Percentiles rank a stretch among this genome's conserved stretches.
Evolutionary conservation across 2,888 invertebrate species (phyloP).

Genomic region (Andricus quercusramuli): DNA sequence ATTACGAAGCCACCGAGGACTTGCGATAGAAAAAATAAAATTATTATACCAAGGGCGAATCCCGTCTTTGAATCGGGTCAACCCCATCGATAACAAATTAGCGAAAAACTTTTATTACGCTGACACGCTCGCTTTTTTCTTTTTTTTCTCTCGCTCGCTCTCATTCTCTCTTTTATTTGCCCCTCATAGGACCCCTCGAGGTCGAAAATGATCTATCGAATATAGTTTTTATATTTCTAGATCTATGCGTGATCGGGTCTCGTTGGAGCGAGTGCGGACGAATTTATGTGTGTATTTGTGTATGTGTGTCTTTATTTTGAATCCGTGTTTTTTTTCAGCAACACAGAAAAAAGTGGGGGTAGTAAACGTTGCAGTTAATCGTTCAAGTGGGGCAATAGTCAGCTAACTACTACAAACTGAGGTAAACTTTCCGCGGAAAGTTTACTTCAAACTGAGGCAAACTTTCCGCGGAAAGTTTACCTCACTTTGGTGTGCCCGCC

Average conservation of each 20-base stretch:
- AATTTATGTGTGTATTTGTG: constrained; percentile 46
- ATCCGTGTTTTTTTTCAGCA: constrained; percentile 43
- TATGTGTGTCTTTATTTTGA: constrained; percentile 46
- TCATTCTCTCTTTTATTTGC: constrained; percentile 22
- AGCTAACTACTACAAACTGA: too few species aligned
- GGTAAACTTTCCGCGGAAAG: too few species aligned
- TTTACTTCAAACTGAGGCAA: too few species aligned
- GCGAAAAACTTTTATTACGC: constrained; percentile 45
- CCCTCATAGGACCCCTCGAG: constrained; percentile 43
- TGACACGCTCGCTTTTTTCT: constrained; percentile 21
- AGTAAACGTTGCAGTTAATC: too few species aligned
- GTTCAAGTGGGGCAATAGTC: too few species aligned
- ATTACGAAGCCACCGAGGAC: background rate
- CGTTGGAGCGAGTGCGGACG: constrained; percentile 38
- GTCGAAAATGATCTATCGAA: background rate
- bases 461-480: too few species aligned
- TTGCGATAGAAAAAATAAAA: constrained; percentile 56
- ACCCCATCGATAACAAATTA: constrained; percentile 53
- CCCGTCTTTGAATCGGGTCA: constrained; percentile 13
- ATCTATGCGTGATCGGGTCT: constrained; percentile 36
- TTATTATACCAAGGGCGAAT: constrained; percentile 50
- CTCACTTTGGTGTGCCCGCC: too few species aligned
- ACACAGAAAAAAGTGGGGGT: too few species aligned
- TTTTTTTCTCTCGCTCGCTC: constrained; percentile 42
- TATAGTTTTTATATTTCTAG: constrained; percentile 20